Conservation (phyloP, 1,140 invertebrate genomes). For the Pristionchus pacificus region DNA sequence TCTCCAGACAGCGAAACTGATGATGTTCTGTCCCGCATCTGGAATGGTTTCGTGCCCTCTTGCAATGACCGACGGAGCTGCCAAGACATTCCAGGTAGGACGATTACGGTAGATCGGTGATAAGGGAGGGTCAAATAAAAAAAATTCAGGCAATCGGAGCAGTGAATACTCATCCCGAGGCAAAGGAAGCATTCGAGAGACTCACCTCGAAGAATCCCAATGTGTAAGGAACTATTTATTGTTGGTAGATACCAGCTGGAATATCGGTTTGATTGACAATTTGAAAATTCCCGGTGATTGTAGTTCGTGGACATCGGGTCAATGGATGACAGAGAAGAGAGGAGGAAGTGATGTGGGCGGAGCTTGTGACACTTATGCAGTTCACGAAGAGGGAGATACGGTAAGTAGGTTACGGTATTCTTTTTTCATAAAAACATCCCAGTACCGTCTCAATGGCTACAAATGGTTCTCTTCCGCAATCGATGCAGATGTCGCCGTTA, state of each 20-base stretch:
- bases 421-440: slow-evolving; percentile 36
- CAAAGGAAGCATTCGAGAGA: slow-evolving; percentile 57
- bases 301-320: slow-evolving; percentile 66
- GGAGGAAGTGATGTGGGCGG: slow-evolving; percentile 67
- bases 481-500: slow-evolving; percentile 66
- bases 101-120: background rate
- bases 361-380: slow-evolving; percentile 65
- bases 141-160: slow-evolving; percentile 39
- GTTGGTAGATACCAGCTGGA: too few relatives aligned
- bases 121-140: too few relatives aligned
- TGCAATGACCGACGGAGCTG: slow-evolving; percentile 68
- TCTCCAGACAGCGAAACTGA: slow-evolving; percentile 60
- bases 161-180: slow-evolving; percentile 23
- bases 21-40: slow-evolving; percentile 63
- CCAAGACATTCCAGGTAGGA: slow-evolving; percentile 61
- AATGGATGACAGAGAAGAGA: slow-evolving; percentile 68
- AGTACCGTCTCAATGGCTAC: slow-evolving; percentile 63
- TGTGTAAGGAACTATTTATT: too few relatives aligned
- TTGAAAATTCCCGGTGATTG: slow-evolving; percentile 4
- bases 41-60: slow-evolving; percentile 66
- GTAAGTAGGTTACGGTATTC: slow-evolving; percentile 10
- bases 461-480: slow-evolving; percentile 68
- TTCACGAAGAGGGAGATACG: slow-evolving; percentile 43
- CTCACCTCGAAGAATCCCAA: too few relatives aligned
- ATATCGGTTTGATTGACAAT: too few relatives aligned